Percentiles rank a stretch among this genome's conserved stretches.
Conservation (phyloP, 2,888 invertebrate genomes). For the Sesamia inferens region DNA sequence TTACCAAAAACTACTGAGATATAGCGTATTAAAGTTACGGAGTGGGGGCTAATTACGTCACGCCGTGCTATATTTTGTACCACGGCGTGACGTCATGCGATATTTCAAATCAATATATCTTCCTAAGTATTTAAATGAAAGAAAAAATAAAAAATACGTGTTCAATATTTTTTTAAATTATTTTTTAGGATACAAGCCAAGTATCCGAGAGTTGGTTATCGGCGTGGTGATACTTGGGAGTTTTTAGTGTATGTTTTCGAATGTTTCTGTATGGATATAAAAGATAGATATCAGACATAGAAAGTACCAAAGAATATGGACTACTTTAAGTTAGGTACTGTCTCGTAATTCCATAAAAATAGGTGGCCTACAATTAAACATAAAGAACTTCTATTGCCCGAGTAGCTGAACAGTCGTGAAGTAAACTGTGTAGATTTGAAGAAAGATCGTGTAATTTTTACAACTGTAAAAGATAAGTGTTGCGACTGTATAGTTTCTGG, state of each 20-base stretch:
- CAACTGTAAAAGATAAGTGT: background rate
- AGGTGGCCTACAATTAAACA: background rate
- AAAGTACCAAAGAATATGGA: background rate
- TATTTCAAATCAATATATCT: too few relatives aligned
- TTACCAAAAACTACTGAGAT: too few relatives aligned
- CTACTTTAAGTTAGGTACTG: background rate
- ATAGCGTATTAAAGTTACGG: too few relatives aligned
- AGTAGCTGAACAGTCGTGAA: background rate
- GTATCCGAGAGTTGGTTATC: background rate
- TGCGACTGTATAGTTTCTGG: background rate
- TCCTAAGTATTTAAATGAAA: too few relatives aligned
- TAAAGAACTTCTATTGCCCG: background rate
- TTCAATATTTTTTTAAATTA: too few relatives aligned
- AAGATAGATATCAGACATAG: background rate
- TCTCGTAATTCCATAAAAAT: background rate
- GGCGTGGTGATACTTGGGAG: background rate
- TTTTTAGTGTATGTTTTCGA: background rate
- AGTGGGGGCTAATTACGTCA: too few relatives aligned
- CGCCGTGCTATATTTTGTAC: too few relatives aligned
- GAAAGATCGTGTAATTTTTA: background rate
- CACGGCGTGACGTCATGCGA: too few relatives aligned
- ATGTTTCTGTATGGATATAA: background rate
- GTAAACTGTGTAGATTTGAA: background rate
- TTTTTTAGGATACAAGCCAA: background rate
- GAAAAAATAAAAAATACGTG: too few relatives aligned